Evolutionary conservation across 1,140 invertebrate genomes (phyloP).

Genomic region (Panulirus ornatus): DNA sequence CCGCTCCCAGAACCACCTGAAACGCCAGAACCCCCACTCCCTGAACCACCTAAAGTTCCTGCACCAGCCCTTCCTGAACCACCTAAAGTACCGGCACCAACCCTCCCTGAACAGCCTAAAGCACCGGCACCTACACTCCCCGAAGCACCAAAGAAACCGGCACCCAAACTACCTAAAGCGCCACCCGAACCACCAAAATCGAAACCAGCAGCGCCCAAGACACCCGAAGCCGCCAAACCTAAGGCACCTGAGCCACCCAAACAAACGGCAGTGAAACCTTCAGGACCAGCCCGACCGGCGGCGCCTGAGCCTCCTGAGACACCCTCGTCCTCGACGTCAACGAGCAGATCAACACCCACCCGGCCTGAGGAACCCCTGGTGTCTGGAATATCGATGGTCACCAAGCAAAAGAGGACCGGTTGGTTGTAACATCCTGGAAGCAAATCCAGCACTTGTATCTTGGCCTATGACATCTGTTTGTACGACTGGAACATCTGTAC

Average conservation of each 20-base stretch:
- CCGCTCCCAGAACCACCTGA: no score
- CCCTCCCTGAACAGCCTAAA: neutral
- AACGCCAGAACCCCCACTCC: no score
- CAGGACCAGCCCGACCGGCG: neutral
- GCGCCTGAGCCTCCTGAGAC: neutral
- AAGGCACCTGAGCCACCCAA: neutral
- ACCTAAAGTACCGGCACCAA: neutral
- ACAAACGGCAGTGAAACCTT: neutral
- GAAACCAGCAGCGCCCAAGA: neutral
- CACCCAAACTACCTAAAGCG: neutral
- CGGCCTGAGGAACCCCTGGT: neutral
- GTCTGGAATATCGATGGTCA: neutral
- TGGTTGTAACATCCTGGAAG: neutral
- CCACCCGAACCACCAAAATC: neutral
- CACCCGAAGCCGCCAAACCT: neutral
- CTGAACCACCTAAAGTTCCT: neutral
- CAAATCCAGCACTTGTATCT: neutral
- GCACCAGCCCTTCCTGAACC: neutral
- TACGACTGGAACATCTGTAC: no score
- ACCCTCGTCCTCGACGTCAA: neutral
- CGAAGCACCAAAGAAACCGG: neutral
- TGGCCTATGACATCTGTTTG: no score
- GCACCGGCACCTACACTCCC: neutral
- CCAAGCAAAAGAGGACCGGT: neutral
- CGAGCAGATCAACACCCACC: neutral